Conservation (phyloP, 2,113 vertebrate genomes). For the Hemicordylus capensis region DNA sequence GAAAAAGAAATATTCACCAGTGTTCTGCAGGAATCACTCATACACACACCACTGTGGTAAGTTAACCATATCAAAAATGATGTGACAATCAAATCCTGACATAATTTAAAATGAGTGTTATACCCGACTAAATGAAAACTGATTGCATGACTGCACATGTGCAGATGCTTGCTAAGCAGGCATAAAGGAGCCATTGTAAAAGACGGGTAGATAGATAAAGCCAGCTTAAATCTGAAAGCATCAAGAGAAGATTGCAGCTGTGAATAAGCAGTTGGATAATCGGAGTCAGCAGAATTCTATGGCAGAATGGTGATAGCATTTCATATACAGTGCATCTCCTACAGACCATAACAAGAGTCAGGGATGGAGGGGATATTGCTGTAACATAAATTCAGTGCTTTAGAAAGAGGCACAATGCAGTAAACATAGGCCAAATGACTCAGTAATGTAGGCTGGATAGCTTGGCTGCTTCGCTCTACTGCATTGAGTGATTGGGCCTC, state of each 20-base stretch:
- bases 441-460: constrained; percentile 5
- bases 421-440: constrained; percentile 9
- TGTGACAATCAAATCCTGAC: neutral
- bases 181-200: neutral
- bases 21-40: too few relatives aligned
- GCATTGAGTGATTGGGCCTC: constrained; percentile 42
- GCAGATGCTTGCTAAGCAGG: neutral
- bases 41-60: neutral
- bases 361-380: neutral
- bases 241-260: constrained; percentile 21
- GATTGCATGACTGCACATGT: neutral
- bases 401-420: constrained; percentile 10
- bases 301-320: constrained; percentile 39
- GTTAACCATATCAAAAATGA: neutral
- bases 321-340: constrained; percentile 22
- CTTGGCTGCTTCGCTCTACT: constrained; percentile 39
- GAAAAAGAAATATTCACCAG: too few relatives aligned
- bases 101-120: neutral
- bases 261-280: constrained; percentile 32
- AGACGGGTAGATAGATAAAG: neutral
- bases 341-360: neutral
- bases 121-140: neutral
- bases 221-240: constrained; percentile 12
- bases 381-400: constrained; percentile 28
- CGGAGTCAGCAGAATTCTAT: constrained; percentile 2